phyloP scores from a whole-genome alignment of 2,113 vertebrate genomes.

The Trematocara nigrifrons region DNA sequence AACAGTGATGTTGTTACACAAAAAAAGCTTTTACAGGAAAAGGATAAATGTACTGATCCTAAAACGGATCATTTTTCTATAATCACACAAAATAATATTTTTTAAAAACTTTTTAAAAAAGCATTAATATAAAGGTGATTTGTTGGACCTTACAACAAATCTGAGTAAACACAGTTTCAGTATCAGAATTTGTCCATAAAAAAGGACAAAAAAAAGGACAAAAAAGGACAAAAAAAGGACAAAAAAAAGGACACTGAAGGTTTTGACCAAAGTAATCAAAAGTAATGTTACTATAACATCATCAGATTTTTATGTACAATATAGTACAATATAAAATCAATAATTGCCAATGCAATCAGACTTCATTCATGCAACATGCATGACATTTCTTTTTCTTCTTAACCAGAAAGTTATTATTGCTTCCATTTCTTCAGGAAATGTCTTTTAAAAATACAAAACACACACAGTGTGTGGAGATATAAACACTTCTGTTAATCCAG shows the following conservation, averaged over 20 bases:
- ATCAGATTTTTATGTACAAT: not conserved
- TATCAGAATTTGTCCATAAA: not conserved
- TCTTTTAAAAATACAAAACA: not conserved
- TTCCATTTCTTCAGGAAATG: not conserved
- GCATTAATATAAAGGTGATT: not conserved
- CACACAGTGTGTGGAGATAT: not conserved
- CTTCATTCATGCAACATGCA: conserved; percentile 18
- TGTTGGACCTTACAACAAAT: not conserved
- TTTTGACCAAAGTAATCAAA: not conserved
- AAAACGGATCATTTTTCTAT: not conserved
- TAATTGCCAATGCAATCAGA: not conserved
- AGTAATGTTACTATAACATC: not conserved
- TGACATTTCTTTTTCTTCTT: not conserved
- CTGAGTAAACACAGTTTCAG: not conserved
- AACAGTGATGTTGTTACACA: not conserved
- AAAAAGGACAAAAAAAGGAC: too few relatives aligned
- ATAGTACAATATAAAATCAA: not conserved
- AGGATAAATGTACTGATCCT: not conserved
- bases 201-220: too few relatives aligned
- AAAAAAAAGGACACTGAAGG: not conserved
- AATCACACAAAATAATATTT: not conserved
- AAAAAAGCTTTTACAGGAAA: not conserved
- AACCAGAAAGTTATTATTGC: not conserved
- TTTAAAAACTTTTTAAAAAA: fast-evolving
- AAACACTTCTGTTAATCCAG: not conserved